Evolutionary conservation across 2,113 vertebrate genomes (phyloP).

Genomic region (Rafetus swinhoei): DNA sequence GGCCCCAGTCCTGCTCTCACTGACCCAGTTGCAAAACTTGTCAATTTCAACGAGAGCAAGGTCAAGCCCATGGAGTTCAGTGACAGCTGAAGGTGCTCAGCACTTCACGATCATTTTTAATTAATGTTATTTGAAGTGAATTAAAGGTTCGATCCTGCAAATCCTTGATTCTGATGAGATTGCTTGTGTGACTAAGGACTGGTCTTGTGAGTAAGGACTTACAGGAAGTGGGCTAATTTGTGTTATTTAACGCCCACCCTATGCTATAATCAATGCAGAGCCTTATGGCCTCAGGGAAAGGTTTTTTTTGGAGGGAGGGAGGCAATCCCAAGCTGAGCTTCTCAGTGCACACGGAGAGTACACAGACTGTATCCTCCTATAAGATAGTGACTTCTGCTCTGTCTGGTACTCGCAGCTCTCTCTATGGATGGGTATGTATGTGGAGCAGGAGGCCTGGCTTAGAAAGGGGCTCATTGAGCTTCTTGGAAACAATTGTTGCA

Average conservation of each 20-base stretch:
- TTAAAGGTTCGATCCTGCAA: background rate
- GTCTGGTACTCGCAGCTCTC: background rate
- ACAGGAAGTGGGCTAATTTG: background rate
- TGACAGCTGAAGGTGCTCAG: background rate
- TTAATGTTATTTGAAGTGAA: background rate
- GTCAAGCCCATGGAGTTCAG: background rate
- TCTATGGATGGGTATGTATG: rapidly evolving
- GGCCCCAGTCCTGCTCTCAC: background rate
- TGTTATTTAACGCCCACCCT: background rate
- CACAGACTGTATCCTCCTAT: background rate
- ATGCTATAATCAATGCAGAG: rapidly evolving
- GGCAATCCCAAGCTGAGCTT: background rate
- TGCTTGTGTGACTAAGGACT: rapidly evolving
- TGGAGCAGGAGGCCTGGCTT: rapidly evolving
- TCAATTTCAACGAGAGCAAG: background rate
- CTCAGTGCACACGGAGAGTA: background rate
- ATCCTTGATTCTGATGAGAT: background rate
- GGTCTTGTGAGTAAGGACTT: background rate
- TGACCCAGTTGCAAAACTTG: background rate
- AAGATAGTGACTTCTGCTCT: background rate
- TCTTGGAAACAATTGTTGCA: background rate
- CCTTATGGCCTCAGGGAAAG: rapidly evolving
- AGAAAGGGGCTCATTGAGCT: background rate
- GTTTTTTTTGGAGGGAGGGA: background rate
- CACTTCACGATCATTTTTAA: rapidly evolving